Evolutionary conservation across 2,888 invertebrate genomes (phyloP).

Genomic region (Cylindroiulus punctatus): DNA sequence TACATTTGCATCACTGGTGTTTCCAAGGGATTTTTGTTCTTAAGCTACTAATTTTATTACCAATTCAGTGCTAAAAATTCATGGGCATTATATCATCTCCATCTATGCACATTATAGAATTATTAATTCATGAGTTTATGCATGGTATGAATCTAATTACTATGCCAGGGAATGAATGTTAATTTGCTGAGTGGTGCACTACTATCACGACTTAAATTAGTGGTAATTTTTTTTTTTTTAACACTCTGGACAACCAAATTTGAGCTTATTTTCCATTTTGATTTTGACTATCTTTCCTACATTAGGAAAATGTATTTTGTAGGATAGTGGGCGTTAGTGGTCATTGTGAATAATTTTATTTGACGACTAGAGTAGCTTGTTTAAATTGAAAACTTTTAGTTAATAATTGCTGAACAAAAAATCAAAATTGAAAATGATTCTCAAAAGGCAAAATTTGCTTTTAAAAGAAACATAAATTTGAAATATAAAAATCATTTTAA

Average conservation of each 20-base stretch:
- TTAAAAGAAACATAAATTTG: no score
- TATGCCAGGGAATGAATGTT: neutral
- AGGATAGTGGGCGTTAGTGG: no score
- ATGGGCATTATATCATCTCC: neutral
- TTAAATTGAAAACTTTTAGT: no score
- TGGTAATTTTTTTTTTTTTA: neutral
- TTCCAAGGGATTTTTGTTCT: slow-evolving; percentile 16
- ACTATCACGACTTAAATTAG: neutral
- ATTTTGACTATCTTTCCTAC: no score
- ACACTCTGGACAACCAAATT: neutral
- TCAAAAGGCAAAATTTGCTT: no score
- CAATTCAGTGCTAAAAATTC: neutral
- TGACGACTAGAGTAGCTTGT: no score
- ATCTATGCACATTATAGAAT: slow-evolving; percentile 20
- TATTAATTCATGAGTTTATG: neutral
- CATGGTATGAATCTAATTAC: neutral
- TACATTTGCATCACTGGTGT: slow-evolving; percentile 33
- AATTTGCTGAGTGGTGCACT: neutral
- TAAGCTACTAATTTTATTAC: neutral
- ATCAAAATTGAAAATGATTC: neutral
- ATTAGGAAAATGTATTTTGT: no score
- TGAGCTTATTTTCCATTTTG: neutral
- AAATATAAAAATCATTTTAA: no score
- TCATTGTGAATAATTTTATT: no score
- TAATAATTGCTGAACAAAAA: no score